Base-by-base conservation (phyloP, 2,113 vertebrate species). In the Anolis sagrei region DNA sequence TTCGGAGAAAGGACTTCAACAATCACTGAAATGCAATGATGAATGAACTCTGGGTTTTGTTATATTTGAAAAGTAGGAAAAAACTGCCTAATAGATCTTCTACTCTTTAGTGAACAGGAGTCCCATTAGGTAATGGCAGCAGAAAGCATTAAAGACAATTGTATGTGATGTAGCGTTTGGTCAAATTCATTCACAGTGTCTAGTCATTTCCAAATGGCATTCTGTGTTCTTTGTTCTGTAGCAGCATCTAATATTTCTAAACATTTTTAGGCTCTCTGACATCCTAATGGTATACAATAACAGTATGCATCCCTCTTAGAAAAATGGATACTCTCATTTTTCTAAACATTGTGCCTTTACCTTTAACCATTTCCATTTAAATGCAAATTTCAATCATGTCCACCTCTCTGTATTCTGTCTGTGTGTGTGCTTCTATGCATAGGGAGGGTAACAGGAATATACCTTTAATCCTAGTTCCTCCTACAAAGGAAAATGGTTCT, bases 341-440 rank as follows among this genome's bases (percentile, higher is more conserved):
- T 96, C 93, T 96, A 96, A 96, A 96, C 95, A 93, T 88, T 91
- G 91, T 93, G 92, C 88, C 95, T 96, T 96, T 96, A 94, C 95
- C 95, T 96, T 95, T 95, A 95, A 95, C 95, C 95, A 93, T 95
- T 97, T 96, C 95, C 91, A 97, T 97, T 96, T 97, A 96, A 96
- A 97, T 97, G 96, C 95, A 96, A 97, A 96, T 97, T 96, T 96
- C 95, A 96, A 95, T 96, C 95, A 95, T 95, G 95, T 95, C 95
- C 95, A 96, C 93, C 90, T 93, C 94, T 95, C 93, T 94, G 90
- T 94, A 89, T 93, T 95, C 87, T 92, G 92, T 81, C 73, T 21
- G 5, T 69, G 64, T 69, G 48, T 84, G 36, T 49, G 48, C 27
- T 27, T 62, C 25, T n/a, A 7, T n/a, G 80, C n/a, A 14, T 93